A percentile compares a stretch with the other conserved stretches of the same genome.
These are phyloP conservation scores for Tuta absoluta DNA, from an alignment of 2,888 invertebrate species.

Conservation along the genomic window DNA sequence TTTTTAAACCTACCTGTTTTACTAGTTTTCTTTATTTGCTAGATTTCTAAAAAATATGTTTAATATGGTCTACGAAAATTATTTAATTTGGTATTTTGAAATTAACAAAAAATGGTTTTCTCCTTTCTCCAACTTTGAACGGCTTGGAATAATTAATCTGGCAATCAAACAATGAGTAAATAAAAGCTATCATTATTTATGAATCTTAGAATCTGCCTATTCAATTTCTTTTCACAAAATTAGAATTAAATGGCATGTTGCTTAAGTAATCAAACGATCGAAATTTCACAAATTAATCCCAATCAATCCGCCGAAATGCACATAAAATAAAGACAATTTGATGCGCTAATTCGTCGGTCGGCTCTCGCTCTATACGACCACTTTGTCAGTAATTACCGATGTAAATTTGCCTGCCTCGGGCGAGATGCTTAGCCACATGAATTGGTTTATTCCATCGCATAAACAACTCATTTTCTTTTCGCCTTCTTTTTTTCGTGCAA, in stretches of 20 bases:
- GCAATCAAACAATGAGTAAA: too few species aligned
- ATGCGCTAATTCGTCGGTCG: conserved; percentile 13
- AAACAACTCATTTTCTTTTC: conserved; percentile 39
- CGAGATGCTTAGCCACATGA: conserved; percentile 33
- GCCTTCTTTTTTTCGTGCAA: conserved; percentile 26
- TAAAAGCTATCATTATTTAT: too few species aligned
- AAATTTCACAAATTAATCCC: conserved; percentile 25
- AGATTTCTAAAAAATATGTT: too few species aligned
- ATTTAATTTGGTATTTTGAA: too few species aligned
- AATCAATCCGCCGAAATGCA: conserved; percentile 24
- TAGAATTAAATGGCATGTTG: neutral
- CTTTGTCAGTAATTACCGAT: conserved; percentile 57
- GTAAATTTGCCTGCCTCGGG: conserved; percentile 54
- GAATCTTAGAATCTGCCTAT: too few species aligned
- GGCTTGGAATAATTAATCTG: too few species aligned
- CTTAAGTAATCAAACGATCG: conserved; percentile 1
- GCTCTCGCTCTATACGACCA: conserved; percentile 53
- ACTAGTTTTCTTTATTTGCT: too few species aligned
- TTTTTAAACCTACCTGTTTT: too few species aligned
- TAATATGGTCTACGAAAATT: too few species aligned
- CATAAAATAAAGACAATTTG: conserved; percentile 20
- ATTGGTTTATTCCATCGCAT: conserved; percentile 36
- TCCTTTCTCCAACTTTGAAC: too few species aligned
- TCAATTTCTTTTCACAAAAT: too few species aligned
- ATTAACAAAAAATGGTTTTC: too few species aligned